Evolutionary conservation across 2,113 vertebrate species (phyloP).

Genomic region (Ranitomeya imitator): DNA sequence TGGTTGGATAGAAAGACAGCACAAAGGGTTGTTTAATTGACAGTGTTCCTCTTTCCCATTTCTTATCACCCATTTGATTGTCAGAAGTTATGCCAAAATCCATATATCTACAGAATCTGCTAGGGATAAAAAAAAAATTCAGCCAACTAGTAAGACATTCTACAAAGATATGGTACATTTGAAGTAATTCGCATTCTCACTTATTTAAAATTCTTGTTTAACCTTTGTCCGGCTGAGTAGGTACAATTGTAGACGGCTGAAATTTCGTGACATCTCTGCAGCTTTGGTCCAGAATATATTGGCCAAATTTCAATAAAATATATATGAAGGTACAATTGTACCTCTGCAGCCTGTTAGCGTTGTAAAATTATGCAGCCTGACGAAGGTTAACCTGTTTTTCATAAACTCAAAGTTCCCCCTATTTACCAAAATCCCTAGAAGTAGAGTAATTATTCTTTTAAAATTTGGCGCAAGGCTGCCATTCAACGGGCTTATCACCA

Average conservation of each 20-base stretch:
- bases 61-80: neutral
- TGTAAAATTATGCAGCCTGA: too few relatives aligned
- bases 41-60: neutral
- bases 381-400: neutral
- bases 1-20: neutral
- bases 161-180: neutral
- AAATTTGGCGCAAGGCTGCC: neutral
- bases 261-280: too few relatives aligned
- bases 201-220: neutral
- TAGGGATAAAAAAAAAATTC: neutral
- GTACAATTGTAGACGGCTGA: too few relatives aligned
- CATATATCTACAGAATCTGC: neutral
- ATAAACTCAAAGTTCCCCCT: neutral
- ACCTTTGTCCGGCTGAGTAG: too few relatives aligned
- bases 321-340: too few relatives aligned
- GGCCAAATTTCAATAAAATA: too few relatives aligned
- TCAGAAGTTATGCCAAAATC: neutral
- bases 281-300: too few relatives aligned
- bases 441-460: neutral
- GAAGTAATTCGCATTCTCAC: neutral
- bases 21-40: neutral
- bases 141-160: neutral
- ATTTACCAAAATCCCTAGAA: too few relatives aligned
- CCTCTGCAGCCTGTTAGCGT: too few relatives aligned
- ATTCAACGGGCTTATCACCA: neutral